These are phyloP conservation scores for Drosophila fuyamai DNA, from an alignment of 1,140 invertebrate species.

Conservation along the genomic window DNA sequence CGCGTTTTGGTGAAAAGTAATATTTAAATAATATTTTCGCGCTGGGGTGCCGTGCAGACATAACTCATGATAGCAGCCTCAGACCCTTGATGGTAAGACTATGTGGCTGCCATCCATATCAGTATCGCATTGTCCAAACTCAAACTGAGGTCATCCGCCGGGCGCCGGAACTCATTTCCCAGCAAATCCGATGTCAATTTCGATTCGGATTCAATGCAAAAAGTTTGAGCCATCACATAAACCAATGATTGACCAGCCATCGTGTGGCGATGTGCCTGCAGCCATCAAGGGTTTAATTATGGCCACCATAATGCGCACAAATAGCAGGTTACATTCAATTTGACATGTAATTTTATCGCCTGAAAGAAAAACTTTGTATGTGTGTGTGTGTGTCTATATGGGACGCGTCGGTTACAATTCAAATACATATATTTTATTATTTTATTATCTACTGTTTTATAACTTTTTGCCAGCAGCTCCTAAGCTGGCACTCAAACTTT, in stretches of 20 bases:
- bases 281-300: slow-evolving; percentile 66
- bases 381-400: slow-evolving; percentile 3
- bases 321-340: slow-evolving; percentile 82
- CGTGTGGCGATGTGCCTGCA: slow-evolving; percentile 46
- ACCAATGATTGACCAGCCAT: slow-evolving; percentile 78
- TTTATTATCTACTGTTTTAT: slow-evolving; percentile 84
- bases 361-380: slow-evolving; percentile 64
- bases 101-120: slow-evolving; percentile 3
- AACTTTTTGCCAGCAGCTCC: slow-evolving; percentile 66
- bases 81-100: neutral
- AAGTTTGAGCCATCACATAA: slow-evolving; percentile 74
- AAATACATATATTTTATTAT: slow-evolving; percentile 83
- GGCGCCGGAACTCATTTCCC: slow-evolving; percentile 56
- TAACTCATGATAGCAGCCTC: slow-evolving; percentile 31
- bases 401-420: slow-evolving; percentile 66
- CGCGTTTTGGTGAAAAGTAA: slow-evolving; percentile 40
- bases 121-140: neutral
- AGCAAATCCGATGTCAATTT: slow-evolving; percentile 15
- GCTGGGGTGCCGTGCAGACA: neutral
- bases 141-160: slow-evolving; percentile 63
- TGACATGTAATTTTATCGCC: slow-evolving; percentile 81
- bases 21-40: slow-evolving; percentile 54
- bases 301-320: slow-evolving; percentile 74
- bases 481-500: slow-evolving; percentile 83
- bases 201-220: slow-evolving; percentile 35